Percentiles rank a stretch among this genome's conserved stretches.
These are phyloP conservation scores for Lamellibrachia columna DNA, from an alignment of 2,888 invertebrate genomes.

Conservation along the genomic window DNA sequence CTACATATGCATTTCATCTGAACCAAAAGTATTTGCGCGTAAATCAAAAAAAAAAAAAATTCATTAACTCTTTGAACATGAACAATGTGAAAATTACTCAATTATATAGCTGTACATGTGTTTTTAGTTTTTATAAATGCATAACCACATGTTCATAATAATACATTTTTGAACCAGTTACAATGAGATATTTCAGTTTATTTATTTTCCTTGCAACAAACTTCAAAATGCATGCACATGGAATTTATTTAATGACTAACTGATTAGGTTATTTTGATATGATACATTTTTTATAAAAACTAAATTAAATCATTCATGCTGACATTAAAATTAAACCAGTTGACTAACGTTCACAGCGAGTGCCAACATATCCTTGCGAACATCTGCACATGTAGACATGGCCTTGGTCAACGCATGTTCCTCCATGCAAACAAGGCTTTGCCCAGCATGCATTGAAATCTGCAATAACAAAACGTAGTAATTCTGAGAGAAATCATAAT, in stretches of 20 bases:
- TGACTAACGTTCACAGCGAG: slow-evolving; percentile 12
- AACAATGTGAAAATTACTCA: too few relatives aligned
- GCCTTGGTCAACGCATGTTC: not conserved
- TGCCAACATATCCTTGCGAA: not conserved
- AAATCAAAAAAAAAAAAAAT: too few relatives aligned
- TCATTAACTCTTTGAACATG: too few relatives aligned
- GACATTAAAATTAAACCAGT: not conserved
- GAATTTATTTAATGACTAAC: too few relatives aligned
- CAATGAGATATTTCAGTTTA: too few relatives aligned
- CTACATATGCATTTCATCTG: not conserved
- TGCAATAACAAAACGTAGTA: not conserved
- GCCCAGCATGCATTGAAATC: not conserved
- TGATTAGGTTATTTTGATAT: not conserved
- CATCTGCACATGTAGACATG: not conserved
- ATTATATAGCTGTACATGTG: too few relatives aligned
- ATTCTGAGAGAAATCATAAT: not conserved
- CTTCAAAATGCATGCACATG: too few relatives aligned
- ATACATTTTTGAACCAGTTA: too few relatives aligned
- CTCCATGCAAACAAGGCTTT: not conserved
- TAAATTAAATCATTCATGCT: not conserved
- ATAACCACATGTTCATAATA: too few relatives aligned
- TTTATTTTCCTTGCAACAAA: too few relatives aligned
- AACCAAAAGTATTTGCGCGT: not conserved
- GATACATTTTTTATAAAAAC: not conserved
- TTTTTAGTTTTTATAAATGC: too few relatives aligned